These are phyloP conservation scores for Pseudochirops cupreus DNA, from an alignment of 2,797 vertebrate species.

Conservation along the genomic window DNA sequence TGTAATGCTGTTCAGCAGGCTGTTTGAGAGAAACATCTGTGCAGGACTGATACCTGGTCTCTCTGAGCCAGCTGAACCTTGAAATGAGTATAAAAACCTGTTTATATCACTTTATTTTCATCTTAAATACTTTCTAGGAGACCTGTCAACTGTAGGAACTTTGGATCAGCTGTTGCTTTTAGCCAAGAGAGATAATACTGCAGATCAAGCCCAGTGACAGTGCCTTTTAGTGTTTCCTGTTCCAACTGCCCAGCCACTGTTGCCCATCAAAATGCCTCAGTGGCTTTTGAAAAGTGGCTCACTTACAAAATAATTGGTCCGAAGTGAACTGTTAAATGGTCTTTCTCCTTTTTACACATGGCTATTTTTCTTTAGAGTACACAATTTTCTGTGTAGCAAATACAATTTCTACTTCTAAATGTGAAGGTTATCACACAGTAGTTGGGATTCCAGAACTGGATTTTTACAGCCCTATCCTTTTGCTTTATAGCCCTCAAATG, in stretches of 20 bases:
- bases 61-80: too few relatives aligned
- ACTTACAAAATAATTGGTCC: not conserved
- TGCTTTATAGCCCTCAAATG: constrained; percentile 4
- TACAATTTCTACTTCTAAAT: not conserved
- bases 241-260: not conserved
- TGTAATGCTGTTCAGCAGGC: accelerated
- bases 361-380: not conserved
- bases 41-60: not conserved
- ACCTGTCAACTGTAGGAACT: not conserved
- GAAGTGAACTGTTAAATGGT: not conserved
- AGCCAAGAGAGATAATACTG: not conserved
- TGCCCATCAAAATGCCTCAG: not conserved
- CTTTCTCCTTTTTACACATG: not conserved
- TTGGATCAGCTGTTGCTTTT: not conserved
- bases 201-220: not conserved
- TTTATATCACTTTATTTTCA: not conserved
- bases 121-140: not conserved
- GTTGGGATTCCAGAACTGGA: not conserved
- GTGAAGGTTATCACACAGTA: not conserved
- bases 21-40: not conserved
- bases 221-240: not conserved
- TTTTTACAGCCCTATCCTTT: not conserved
- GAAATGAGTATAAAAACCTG: not conserved
- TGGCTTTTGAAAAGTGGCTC: not conserved
- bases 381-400: not conserved